A percentile compares a stretch with the other conserved stretches of the same genome.
phyloP scores from a whole-genome alignment of 2,797 vertebrate species.

The Balearica regulorum region DNA sequence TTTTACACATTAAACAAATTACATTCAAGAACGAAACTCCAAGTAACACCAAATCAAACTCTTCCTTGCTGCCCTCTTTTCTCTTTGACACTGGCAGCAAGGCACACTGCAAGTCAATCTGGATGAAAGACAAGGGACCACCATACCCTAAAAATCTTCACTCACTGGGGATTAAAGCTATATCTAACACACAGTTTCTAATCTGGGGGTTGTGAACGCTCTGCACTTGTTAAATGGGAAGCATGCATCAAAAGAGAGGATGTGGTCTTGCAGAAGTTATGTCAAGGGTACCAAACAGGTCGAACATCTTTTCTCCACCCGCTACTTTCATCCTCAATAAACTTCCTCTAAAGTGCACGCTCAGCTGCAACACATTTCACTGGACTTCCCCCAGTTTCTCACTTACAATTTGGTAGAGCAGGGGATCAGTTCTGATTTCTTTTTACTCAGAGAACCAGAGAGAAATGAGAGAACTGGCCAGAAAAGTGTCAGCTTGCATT shows the following conservation, averaged over 20 bases:
- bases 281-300: neutral
- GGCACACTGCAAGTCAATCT: neutral
- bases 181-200: neutral
- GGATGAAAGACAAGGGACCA: neutral
- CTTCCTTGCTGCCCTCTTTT: neutral
- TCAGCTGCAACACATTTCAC: neutral
- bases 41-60: neutral
- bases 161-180: fast-evolving
- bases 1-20: neutral
- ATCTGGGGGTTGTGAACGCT: neutral
- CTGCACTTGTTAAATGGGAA: neutral
- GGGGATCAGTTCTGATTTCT: neutral
- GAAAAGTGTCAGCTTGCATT: neutral
- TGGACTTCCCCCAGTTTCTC: neutral
- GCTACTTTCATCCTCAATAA: neutral
- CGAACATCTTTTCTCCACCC: neutral
- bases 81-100: neutral
- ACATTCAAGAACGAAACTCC: neutral
- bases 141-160: neutral
- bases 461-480: neutral
- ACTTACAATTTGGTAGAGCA: neutral
- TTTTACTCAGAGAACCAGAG: neutral
- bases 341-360: neutral
- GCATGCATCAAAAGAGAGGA: neutral
- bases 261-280: neutral